Conservation (phyloP, 1,140 invertebrate species). For the Euwallacea similis region DNA sequence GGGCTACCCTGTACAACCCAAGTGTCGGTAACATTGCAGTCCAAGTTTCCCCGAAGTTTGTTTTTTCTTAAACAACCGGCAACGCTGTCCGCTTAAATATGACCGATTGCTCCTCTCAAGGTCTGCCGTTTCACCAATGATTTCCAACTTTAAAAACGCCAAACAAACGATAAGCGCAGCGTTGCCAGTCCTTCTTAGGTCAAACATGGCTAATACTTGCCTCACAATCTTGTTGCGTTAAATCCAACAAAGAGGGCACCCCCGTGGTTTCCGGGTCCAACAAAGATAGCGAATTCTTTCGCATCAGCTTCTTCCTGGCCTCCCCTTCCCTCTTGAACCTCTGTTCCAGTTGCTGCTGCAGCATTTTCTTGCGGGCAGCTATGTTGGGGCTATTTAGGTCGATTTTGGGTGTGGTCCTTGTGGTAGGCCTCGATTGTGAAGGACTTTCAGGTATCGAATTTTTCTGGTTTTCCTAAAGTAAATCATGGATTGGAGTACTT, state of each 20-base stretch:
- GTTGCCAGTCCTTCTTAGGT: too few relatives aligned
- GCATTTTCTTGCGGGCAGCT: conserved; percentile 14
- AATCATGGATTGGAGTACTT: too few relatives aligned
- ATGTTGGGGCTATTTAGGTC: not conserved
- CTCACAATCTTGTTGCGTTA: conserved; percentile 61
- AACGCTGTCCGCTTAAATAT: too few relatives aligned
- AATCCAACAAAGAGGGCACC: conserved; percentile 56
- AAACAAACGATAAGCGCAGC: too few relatives aligned
- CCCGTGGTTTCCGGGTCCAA: conserved; percentile 51
- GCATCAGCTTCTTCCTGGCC: conserved; percentile 33
- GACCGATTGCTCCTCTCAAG: not conserved
- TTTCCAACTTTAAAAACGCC: not conserved
- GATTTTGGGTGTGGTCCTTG: not conserved
- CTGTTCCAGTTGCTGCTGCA: conserved; percentile 29
- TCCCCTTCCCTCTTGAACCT: conserved; percentile 20
- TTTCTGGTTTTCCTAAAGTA: too few relatives aligned
- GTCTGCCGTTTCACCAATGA: not conserved
- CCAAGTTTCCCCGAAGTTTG: too few relatives aligned
- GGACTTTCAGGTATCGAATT: too few relatives aligned
- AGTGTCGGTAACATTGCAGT: too few relatives aligned
- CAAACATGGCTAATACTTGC: not conserved
- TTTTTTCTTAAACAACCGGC: too few relatives aligned
- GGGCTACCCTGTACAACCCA: too few relatives aligned
- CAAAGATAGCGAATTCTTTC: conserved; percentile 53
- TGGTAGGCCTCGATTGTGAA: not conserved